Base-by-base conservation (phyloP, 2,113 vertebrate genomes). In the Brachypodius melanocephalos region DNA sequence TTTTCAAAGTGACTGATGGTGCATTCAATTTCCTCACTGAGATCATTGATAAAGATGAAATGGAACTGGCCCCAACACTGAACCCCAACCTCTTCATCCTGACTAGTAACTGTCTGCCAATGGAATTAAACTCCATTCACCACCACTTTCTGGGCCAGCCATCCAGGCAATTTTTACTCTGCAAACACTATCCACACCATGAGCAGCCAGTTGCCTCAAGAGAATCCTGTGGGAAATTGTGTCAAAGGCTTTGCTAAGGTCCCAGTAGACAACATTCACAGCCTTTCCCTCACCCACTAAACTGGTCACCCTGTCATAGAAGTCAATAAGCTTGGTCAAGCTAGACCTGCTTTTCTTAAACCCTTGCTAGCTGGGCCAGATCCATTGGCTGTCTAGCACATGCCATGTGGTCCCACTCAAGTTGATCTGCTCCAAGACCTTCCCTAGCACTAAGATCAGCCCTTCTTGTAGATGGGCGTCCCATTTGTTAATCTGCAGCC, bases 351-450 rank as follows among this genome's bases (percentile, higher is more conserved):
- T 19, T 54, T 81, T 85, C 45, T 26, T 36, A 48, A 89, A 58
- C 2, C 9, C 29, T 22, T 79, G 36, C 42, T 54, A 25, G 13
- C 29, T 67, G 20, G 4, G 20, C 7, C 40, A 72, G n/a, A 63
- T 72, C 17, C 24, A 13, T 0, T 49, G 5, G 12, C 31, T 67
- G 32, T 55, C 28, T 46, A 55, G 15, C 22, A 51, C 0, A 0
- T 74, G 6, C n/a, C 9, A 3, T 13, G 3, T 26, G 14, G 36
- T 48, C 26, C 40, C 19, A 8, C 19, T 43, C 16, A 42, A 12
- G 26, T 0, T 31, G 17, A 49, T 29, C 40, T 76, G 28, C 8
- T 72, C 17, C 26, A 49, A 71, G 11, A 81, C 10, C 10, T 71
- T 48, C 6, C 9, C 10, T 8, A 31, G 22, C 9, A 17, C 24